A percentile compares a stretch with the other conserved stretches of the same genome.
Conservation (phyloP, 2,113 vertebrate species). For the Oxyruncus cristatus region DNA sequence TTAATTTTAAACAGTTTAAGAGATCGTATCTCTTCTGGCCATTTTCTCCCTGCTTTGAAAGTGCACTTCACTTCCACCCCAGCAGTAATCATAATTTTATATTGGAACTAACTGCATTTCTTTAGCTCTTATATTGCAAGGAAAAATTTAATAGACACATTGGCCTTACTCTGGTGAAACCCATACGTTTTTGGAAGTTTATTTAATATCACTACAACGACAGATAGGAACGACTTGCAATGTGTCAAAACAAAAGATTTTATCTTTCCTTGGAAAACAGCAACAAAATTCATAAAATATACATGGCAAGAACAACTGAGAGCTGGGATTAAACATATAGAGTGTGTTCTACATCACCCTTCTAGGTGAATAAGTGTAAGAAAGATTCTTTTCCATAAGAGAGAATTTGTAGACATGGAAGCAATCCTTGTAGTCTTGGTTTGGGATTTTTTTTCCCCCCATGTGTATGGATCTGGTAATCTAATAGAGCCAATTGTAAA, state of each 20-base stretch:
- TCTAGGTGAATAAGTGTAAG: background rate
- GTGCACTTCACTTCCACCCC: background rate
- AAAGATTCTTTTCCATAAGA: background rate
- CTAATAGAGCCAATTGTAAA: background rate
- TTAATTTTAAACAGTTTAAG: constrained; percentile 28
- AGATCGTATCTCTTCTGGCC: background rate
- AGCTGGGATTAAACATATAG: background rate
- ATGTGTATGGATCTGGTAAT: background rate
- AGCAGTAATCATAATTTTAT: background rate
- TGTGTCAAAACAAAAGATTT: background rate
- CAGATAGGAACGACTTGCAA: background rate
- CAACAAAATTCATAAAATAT: background rate
- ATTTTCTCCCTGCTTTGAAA: background rate
- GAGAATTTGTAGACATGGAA: background rate
- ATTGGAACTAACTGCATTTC: background rate
- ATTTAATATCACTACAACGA: background rate
- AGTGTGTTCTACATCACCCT: background rate
- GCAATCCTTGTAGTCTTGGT: background rate
- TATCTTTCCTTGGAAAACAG: background rate
- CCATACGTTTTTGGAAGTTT: background rate
- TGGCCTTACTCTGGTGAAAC: background rate
- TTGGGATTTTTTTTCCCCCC: background rate
- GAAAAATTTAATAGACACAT: background rate
- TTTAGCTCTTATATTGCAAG: background rate
- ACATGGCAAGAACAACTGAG: background rate